Evolutionary conservation across 2,888 invertebrate genomes (phyloP), one percentile per base, ranked within the genome.

Genomic region (Crematogaster levior): DNA sequence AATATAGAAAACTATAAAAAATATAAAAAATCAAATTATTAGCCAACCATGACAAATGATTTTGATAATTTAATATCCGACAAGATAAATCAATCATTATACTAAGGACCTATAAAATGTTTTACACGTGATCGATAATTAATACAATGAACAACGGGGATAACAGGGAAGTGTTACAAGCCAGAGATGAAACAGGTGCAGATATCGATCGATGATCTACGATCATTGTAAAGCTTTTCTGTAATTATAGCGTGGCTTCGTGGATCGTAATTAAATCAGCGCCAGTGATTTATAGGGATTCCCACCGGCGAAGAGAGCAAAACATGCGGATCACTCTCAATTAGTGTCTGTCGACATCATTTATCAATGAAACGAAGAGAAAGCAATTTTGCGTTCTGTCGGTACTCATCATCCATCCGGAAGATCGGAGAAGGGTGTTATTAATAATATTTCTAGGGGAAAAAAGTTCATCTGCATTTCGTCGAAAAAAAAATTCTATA

Each of bases 201-300:
- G 72, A 61, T 56, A 61, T 56, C 77, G 60, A 46, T 60, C 65
- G 58, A 77, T 48, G 58, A 86, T 83, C 72, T 37, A 60, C 77
- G 75, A 68, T 82, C 80, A 70, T 56, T 65, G 79, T 65, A 40
- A 66, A 79, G 81, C 82, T 79, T 83, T 82, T 68, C 80, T 74
- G 60, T 81, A 72, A 83, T 86, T 85, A 81, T 43, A 34, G 30
- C 58, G 46, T 65, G 27, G 65, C 68, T 60, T 43, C 40, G 65
- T 30, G 46, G 40, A 40, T 61, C 65, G 66, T 85, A 88, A 88
- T 88, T 89, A 84, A 89, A 89, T 83, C 89, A 80, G 80, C 81
- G 83, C 81, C 63, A 63, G 24, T 86, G 89, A 86, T 86, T 88
- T 86, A 89, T 85, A n/a, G 77, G 24, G 60, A 65, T 74, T 75